Percentiles rank a stretch among this genome's conserved stretches.
These are phyloP conservation scores for Girardia tigrina DNA, from an alignment of 2,888 invertebrate genomes.

Conservation along the genomic window DNA sequence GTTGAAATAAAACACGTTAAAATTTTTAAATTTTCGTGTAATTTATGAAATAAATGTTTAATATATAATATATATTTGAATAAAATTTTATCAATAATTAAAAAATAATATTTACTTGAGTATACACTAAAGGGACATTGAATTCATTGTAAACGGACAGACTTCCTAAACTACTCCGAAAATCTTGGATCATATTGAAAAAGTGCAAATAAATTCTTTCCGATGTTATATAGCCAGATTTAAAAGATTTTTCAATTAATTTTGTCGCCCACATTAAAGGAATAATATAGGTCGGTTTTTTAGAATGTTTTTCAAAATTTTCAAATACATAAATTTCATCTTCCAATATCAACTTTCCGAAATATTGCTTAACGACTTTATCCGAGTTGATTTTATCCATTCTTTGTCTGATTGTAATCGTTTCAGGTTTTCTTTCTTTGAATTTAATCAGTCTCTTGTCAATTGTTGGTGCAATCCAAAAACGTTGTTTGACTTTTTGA, in stretches of 20 bases:
- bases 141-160: constrained; percentile 15
- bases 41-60: too few species aligned
- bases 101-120: too few species aligned
- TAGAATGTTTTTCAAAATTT: not conserved
- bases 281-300: not conserved
- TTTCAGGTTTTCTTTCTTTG: not conserved
- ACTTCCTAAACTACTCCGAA: not conserved
- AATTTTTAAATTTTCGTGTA: too few species aligned
- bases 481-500: not conserved
- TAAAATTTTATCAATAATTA: too few species aligned
- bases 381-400: not conserved
- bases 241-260: not conserved
- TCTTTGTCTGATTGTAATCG: not conserved
- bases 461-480: not conserved
- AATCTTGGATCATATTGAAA: not conserved
- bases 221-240: not conserved
- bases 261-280: not conserved
- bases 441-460: not conserved
- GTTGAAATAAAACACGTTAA: too few species aligned
- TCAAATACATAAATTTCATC: not conserved
- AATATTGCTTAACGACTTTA: not conserved
- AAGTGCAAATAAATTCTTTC: not conserved
- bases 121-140: not conserved
- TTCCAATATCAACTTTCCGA: not conserved
- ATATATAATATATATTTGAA: too few species aligned